These are phyloP conservation scores for Augochlorella aurata DNA, from an alignment of 2,888 invertebrate genomes.

Conservation along the genomic window DNA sequence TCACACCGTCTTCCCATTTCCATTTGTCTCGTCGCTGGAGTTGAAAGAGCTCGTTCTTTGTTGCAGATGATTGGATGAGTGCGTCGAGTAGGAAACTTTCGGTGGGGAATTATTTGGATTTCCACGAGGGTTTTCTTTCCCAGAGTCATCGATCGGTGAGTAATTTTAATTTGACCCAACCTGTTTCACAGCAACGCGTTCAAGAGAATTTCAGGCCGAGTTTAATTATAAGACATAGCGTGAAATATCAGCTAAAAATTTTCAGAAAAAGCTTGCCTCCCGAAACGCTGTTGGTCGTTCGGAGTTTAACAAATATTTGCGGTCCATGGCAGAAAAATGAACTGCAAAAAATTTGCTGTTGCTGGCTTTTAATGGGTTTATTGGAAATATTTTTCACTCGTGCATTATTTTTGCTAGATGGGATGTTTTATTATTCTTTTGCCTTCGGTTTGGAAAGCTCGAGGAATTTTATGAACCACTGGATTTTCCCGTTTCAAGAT, in stretches of 20 bases:
- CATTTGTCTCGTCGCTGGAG: neutral
- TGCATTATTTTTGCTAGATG: neutral
- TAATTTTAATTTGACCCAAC: neutral
- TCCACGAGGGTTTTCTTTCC: neutral
- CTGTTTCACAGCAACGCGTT: too few relatives aligned
- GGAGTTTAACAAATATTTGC: neutral
- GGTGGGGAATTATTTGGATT: neutral
- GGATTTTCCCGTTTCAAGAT: neutral
- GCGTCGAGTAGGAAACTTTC: neutral
- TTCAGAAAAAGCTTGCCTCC: too few relatives aligned
- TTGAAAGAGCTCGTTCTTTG: neutral
- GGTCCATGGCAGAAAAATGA: neutral
- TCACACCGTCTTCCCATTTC: neutral
- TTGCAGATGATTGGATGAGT: slow-evolving; percentile 21
- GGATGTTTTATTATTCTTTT: neutral
- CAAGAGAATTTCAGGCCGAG: too few relatives aligned
- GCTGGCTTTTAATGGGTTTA: neutral
- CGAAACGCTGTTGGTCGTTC: neutral
- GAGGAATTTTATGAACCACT: neutral
- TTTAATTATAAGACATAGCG: too few relatives aligned
- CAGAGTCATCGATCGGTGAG: slow-evolving; percentile 28
- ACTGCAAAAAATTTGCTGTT: neutral
- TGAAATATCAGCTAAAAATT: too few relatives aligned
- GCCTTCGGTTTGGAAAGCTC: neutral
- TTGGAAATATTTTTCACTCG: neutral